Conservation (phyloP, 2,888 invertebrate species). For the Ferrisia virgata region DNA sequence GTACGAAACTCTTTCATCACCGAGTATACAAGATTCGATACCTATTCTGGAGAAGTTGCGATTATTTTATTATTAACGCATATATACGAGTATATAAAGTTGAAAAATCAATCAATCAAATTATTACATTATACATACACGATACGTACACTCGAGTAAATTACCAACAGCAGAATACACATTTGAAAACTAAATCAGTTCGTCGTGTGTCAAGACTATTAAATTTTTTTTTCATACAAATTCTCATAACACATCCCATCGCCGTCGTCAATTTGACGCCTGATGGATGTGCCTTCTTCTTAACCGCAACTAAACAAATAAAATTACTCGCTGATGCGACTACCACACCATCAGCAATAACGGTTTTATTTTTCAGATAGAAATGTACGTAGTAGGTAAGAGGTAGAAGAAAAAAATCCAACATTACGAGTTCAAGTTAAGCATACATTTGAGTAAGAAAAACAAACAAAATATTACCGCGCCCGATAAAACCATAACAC, state of each 20-base stretch:
- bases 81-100: too few relatives aligned
- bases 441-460: background rate
- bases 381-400: too few relatives aligned
- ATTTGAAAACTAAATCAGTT: background rate
- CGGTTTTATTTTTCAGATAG: background rate
- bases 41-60: background rate
- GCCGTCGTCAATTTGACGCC: background rate
- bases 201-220: background rate
- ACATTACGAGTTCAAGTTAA: background rate
- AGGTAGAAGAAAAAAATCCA: background rate
- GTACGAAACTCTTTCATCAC: background rate
- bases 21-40: too few relatives aligned
- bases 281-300: too few relatives aligned
- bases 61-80: background rate
- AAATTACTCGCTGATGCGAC: background rate
- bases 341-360: background rate
- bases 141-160: too few relatives aligned
- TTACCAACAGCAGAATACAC: too few relatives aligned
- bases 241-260: too few relatives aligned
- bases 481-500: background rate
- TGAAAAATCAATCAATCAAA: too few relatives aligned
- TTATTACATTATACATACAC: too few relatives aligned
- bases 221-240: background rate
- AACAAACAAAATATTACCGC: conserved; percentile 3
- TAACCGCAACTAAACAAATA: background rate